Base-by-base conservation (phyloP, 2,797 vertebrate species). In the Artibeus lituratus region DNA sequence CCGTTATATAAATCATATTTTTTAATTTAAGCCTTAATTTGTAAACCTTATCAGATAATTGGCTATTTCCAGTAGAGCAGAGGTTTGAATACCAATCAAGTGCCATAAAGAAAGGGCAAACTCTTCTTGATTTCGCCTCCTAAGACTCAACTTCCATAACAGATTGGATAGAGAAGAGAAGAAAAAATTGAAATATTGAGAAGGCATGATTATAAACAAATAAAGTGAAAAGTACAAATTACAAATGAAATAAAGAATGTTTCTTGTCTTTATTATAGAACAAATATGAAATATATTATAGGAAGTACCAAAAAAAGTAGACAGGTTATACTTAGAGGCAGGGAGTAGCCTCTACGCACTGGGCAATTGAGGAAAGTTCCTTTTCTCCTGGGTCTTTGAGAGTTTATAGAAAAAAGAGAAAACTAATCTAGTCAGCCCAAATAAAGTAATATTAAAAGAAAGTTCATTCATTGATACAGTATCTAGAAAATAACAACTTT, bases 1-100 rank as follows among this genome's bases (percentile, higher is more conserved):
- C 44, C 18, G 77, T 87, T 84, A 80, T 2, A 85, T 51, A 57
- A 74, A 82, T 22, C 2, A 9, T 35, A 83, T 62, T 94, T 81
- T 19, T 24, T 15, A 94, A 86, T 88, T 80, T 77, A 85, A 91
- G 12, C n/a, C 53, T 96, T 9, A 65, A 80, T 93, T 93, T 87
- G 73, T 51, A 90, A 92, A 62, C 2, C 5, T 86, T 93, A 76
- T 85, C 32, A 73, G 47, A 90, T 86, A 90, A 80, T 70, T 90
- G 19, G 6, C 21, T 85, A 12, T 90, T 91, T 87, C 53, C 14
- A 78, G 57, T 69, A n/a, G 18, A 87, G 29, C 32, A 59, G 59
- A 87, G 26, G 22, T 94, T 67, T 51, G 59, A 90, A 69, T 89
- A 51, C 11, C 32, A 76, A 87, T 87, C 67, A 85, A 84, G 42